phyloP scores from a whole-genome alignment of 2,113 vertebrate genomes.

The Albula goreensis region DNA sequence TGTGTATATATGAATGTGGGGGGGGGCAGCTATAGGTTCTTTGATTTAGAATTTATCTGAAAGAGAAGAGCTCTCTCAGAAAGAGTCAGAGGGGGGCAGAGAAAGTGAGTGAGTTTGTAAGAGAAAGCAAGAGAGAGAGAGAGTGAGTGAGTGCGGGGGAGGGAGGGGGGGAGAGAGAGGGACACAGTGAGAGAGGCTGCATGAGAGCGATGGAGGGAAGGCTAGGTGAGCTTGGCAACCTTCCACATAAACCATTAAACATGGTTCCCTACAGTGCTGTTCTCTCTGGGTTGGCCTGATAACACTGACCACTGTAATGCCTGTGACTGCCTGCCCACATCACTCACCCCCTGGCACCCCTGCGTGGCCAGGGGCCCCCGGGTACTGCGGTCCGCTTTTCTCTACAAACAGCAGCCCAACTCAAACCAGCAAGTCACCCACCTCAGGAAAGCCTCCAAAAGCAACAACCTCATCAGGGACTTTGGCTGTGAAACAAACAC shows the following conservation, averaged over 20 bases:
- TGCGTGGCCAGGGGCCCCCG: background rate
- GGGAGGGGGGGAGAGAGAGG: background rate
- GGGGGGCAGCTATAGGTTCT: no score
- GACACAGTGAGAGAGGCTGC: no score
- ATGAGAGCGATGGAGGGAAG: constrained; percentile 17
- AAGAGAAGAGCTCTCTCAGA: no score
- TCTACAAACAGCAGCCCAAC: background rate
- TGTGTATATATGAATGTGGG: no score
- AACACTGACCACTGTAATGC: background rate
- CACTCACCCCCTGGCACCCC: background rate
- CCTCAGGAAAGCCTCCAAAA: background rate
- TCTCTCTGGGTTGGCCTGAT: background rate
- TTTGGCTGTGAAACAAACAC: background rate
- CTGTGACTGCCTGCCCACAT: background rate
- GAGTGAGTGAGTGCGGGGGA: background rate
- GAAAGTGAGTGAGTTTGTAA: no score
- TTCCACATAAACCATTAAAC: constrained; percentile 61
- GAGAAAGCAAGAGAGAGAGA: background rate
- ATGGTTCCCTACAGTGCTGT: background rate
- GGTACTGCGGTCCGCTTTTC: background rate
- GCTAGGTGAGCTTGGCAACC: constrained; percentile 51
- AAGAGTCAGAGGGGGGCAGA: background rate
- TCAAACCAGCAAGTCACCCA: background rate
- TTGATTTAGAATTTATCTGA: no score
- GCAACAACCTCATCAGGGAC: background rate